Percentiles rank a stretch among this genome's conserved stretches.
These are phyloP conservation scores for Herminia tarsipennalis DNA, from an alignment of 2,888 invertebrate genomes.

Conservation along the genomic window DNA sequence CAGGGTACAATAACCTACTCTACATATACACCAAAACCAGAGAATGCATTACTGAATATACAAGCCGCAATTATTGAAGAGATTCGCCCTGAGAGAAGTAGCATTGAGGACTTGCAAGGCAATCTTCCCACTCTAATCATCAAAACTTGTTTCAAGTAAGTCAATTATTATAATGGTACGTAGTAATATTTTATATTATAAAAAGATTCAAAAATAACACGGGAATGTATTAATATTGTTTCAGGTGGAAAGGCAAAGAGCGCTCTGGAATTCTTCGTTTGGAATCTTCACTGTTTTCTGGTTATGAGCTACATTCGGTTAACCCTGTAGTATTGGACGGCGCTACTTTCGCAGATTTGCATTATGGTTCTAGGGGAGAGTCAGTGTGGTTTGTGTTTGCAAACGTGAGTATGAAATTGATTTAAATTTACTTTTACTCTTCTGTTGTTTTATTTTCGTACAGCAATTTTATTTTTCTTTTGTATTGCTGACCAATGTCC, in stretches of 20 bases:
- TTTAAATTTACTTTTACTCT: not conserved
- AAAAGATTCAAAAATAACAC: too few species aligned
- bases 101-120: constrained; percentile 87
- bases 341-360: constrained; percentile 85
- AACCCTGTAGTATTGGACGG: constrained; percentile 84
- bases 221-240: too few species aligned
- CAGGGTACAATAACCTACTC: constrained; percentile 88
- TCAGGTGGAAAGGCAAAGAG: constrained; percentile 86
- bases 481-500: not conserved
- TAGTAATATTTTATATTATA: not conserved
- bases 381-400: constrained; percentile 88
- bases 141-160: constrained; percentile 87
- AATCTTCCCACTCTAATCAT: constrained; percentile 87
- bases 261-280: constrained; percentile 87
- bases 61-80: constrained; percentile 88
- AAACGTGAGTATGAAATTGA: constrained; percentile 80
- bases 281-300: constrained; percentile 87
- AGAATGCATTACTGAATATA: constrained; percentile 85
- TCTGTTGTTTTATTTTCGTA: not conserved
- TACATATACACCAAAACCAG: constrained; percentile 85
- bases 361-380: constrained; percentile 86
- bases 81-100: constrained; percentile 86
- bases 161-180: not conserved
- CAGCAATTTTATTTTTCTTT: not conserved
- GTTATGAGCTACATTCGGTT: constrained; percentile 86